These are phyloP conservation scores for Nasonia oneida DNA, from an alignment of 2,888 invertebrate genomes.

Conservation along the genomic window DNA sequence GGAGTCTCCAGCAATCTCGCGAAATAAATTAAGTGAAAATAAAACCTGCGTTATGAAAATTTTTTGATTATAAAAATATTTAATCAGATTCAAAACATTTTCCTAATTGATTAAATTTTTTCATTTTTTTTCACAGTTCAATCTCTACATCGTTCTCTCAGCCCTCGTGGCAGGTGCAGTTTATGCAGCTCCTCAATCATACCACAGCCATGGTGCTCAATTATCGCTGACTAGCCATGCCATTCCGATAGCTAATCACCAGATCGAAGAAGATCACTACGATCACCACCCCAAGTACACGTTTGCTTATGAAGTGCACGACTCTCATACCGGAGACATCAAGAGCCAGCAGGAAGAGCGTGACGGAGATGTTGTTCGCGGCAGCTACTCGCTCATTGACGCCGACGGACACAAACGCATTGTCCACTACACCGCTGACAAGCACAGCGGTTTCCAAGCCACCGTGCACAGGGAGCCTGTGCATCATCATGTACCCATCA, in stretches of 20 bases:
- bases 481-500: neutral
- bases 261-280: conserved; percentile 51
- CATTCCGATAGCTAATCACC: neutral
- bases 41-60: too few species aligned
- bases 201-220: too few species aligned
- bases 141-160: conserved; percentile 19
- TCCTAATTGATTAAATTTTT: too few species aligned
- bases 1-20: neutral
- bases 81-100: too few species aligned
- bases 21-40: too few species aligned
- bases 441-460: conserved; percentile 75
- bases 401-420: conserved; percentile 74
- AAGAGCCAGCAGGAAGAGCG: conserved; percentile 75
- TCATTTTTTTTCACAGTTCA: conserved; percentile 53
- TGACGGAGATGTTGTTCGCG: conserved; percentile 74
- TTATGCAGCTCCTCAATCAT: conserved; percentile 4
- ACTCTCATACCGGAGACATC: conserved; percentile 73
- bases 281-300: conserved; percentile 71
- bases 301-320: conserved; percentile 76
- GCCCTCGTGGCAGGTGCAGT: conserved; percentile 30
- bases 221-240: too few species aligned
- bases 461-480: conserved; percentile 76
- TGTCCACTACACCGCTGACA: conserved; percentile 74
- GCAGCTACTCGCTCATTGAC: conserved; percentile 74
- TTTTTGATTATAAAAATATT: neutral